Base-by-base conservation (phyloP, 1,140 invertebrate species). In the Aphelinus atriplicis region DNA sequence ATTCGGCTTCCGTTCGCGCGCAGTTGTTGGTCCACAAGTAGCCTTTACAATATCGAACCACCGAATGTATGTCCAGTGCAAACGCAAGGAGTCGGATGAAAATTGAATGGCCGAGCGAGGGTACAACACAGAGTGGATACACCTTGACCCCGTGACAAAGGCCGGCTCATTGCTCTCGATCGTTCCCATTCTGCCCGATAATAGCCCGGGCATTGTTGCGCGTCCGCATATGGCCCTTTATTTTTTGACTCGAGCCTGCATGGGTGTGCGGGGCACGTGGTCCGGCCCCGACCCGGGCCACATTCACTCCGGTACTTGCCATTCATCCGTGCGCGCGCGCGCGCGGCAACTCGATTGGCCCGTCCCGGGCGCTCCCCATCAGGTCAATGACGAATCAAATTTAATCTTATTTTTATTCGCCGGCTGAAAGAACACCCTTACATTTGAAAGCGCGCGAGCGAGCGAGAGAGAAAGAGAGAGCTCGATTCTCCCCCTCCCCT, bases 371-470 rank as follows among this genome's bases (percentile, higher is more conserved):
- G 53, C 53, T n/a, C 56, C 46, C 61, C 26, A 4, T 51, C 45
- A 5, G 63, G 67, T 76, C 74, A 76, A 76, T 71, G 74, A 66
- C 57, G 68, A 69, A 72, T 76, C 75, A 67, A 76, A 76, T 72
- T 76, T 76, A 76, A 76, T 76, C 75, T 72, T 63, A 72, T 71
- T 76, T 71, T 76, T 72, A 72, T 72, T 76, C 56, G 56, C 51
- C 5, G 63, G n/a, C 53, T 66, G 74, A 76, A 75, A 69, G 73
- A 45, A 57, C 58, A 61, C 48, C 68, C 68, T 76, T 71, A 76
- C 71, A 67, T 66, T n/a, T 26, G 46, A 46, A 26, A 26, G 26
- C 26, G 26, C 26, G 26, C 26, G 26, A 0, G 26, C 26, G 26
- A 26, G 26, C 26, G 26, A 26, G 26, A 26, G 26, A 26, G 26